phyloP scores from a whole-genome alignment of 1,140 invertebrate species.

The Diprion similis region DNA sequence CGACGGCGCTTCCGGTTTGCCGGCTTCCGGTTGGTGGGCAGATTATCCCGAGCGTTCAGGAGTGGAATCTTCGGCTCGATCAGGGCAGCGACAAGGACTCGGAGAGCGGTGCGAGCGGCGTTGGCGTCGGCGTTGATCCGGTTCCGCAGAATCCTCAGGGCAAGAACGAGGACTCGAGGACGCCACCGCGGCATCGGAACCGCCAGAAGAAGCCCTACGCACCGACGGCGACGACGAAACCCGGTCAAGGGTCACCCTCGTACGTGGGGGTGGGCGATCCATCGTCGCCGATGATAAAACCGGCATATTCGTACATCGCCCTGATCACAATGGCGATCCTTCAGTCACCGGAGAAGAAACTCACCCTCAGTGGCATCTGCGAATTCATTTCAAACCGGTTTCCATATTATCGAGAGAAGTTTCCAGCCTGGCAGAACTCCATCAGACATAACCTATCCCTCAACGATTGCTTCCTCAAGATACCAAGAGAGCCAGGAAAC shows the following conservation, averaged over 20 bases:
- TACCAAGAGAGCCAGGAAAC: slow-evolving; percentile 96
- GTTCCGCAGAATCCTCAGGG: slow-evolving; percentile 46
- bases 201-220: slow-evolving; percentile 32
- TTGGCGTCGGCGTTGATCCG: slow-evolving; percentile 59
- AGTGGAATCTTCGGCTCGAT: neutral
- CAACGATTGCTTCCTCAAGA: slow-evolving; percentile 99
- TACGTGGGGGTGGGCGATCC: slow-evolving; percentile 46
- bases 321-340: slow-evolving; percentile 98
- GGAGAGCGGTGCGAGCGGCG: slow-evolving; percentile 58
- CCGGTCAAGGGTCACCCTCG: slow-evolving; percentile 18
- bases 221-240: neutral
- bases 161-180: slow-evolving; percentile 45
- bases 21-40: neutral
- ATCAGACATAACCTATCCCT: slow-evolving; percentile 97
- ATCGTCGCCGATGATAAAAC: slow-evolving; percentile 78
- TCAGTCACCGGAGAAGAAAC: slow-evolving; percentile 95
- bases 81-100: slow-evolving; percentile 55
- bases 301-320: slow-evolving; percentile 97
- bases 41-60: neutral
- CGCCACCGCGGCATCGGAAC: slow-evolving; percentile 33
- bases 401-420: slow-evolving; percentile 94
- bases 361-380: slow-evolving; percentile 97
- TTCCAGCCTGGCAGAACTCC: slow-evolving; percentile 96
- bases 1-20: no score
- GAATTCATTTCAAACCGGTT: slow-evolving; percentile 98